These are phyloP conservation scores for Onychostoma macrolepis DNA, from an alignment of 2,113 vertebrate genomes.

Conservation along the genomic window DNA sequence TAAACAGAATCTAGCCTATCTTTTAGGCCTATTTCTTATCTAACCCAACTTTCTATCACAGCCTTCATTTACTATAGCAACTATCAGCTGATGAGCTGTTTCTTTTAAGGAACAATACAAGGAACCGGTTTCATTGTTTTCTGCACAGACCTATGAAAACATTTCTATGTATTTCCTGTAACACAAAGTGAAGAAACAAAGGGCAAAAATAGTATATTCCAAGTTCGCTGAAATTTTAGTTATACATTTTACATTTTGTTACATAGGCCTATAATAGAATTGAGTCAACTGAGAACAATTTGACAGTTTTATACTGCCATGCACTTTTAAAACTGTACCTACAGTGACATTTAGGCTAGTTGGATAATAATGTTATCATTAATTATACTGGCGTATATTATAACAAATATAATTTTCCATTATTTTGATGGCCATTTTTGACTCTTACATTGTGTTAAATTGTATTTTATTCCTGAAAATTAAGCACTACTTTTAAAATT, in stretches of 20 bases:
- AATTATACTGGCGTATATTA: neutral
- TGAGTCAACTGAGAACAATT: neutral
- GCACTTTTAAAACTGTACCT: neutral
- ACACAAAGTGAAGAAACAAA: neutral
- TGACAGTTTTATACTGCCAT: neutral
- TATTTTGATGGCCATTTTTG: no score
- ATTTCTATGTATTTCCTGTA: conserved; percentile 26
- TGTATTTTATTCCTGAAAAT: no score
- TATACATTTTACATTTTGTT: neutral
- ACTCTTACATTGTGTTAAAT: no score
- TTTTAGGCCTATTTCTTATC: neutral
- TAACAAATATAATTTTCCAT: neutral
- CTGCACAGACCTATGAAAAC: neutral
- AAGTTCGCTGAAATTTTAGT: neutral
- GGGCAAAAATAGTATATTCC: neutral
- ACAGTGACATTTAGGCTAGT: neutral
- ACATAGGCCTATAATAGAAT: neutral
- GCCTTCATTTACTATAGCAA: neutral
- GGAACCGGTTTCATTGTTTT: conserved; percentile 33
- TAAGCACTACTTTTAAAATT: no score
- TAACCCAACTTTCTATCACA: neutral
- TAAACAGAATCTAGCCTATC: neutral
- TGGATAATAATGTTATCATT: neutral
- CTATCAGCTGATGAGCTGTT: neutral
- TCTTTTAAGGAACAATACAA: neutral